These are phyloP conservation scores for Calcarius ornatus DNA, from an alignment of 2,113 vertebrate species.

Conservation along the genomic window DNA sequence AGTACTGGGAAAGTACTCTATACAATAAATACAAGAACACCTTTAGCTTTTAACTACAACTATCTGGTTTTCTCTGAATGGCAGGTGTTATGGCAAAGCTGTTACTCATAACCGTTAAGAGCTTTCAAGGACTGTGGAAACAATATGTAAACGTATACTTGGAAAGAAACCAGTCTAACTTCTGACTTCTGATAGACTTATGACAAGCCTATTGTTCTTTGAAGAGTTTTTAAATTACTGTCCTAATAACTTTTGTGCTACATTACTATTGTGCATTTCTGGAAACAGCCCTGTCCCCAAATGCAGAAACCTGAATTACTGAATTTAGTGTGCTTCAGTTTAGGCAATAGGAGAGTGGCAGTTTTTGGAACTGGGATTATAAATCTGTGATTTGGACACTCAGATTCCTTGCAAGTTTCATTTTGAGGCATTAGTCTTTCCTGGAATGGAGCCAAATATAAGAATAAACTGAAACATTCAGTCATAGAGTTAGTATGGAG, in stretches of 20 bases:
- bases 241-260: neutral
- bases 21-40: conserved; percentile 61
- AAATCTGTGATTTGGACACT: neutral
- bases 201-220: neutral
- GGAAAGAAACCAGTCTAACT: conserved; percentile 8
- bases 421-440: conserved; percentile 9
- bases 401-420: neutral
- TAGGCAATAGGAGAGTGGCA: neutral
- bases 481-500: neutral
- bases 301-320: neutral
- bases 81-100: conserved; percentile 61
- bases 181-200: neutral
- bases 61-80: conserved; percentile 42
- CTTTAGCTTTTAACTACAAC: conserved; percentile 67
- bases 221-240: neutral
- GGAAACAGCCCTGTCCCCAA: neutral
- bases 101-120: conserved; percentile 28
- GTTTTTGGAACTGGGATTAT: neutral
- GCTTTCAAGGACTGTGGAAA: conserved; percentile 45
- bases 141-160: conserved; percentile 10
- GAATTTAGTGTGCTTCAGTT: neutral
- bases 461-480: conserved; percentile 24
- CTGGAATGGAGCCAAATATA: neutral
- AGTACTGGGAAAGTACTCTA: conserved; percentile 64
- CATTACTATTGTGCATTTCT: neutral